Evolutionary conservation across 2,888 invertebrate genomes (phyloP).

Genomic region (Ariolimax columbianus): DNA sequence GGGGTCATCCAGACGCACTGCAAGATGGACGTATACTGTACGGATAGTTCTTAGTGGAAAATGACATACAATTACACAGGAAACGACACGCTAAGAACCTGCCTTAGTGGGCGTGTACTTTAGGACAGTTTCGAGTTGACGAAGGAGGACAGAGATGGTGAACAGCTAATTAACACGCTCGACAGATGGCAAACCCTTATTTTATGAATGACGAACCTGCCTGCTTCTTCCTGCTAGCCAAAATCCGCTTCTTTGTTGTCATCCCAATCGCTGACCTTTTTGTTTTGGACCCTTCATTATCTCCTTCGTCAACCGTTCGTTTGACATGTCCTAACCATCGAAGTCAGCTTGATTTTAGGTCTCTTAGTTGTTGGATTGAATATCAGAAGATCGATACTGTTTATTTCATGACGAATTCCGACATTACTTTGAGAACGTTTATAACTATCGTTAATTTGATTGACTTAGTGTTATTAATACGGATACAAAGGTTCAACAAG

Average conservation of each 20-base stretch:
- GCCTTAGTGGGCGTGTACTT: not conserved
- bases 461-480: no score
- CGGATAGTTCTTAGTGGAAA: not conserved
- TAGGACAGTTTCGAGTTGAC: not conserved
- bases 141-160: not conserved
- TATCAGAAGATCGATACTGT: no score
- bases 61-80: not conserved
- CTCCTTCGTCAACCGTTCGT: no score
- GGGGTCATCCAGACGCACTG: not conserved
- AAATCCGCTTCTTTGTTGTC: not conserved
- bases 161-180: not conserved
- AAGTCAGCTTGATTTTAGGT: no score
- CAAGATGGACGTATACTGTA: not conserved
- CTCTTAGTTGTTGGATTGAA: no score
- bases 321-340: no score
- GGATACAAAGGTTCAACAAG: no score
- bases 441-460: no score
- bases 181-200: not conserved
- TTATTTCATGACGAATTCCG: no score
- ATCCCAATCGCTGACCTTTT: no score
- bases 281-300: no score
- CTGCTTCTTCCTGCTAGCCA: not conserved
- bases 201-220: not conserved
- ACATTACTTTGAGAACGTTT: no score
- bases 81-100: not conserved